Conservation (phyloP, 30 jellyfish, hydroid and myxozoan genomes). For the Aurelia aurita complex sp. Pacific region DNA sequence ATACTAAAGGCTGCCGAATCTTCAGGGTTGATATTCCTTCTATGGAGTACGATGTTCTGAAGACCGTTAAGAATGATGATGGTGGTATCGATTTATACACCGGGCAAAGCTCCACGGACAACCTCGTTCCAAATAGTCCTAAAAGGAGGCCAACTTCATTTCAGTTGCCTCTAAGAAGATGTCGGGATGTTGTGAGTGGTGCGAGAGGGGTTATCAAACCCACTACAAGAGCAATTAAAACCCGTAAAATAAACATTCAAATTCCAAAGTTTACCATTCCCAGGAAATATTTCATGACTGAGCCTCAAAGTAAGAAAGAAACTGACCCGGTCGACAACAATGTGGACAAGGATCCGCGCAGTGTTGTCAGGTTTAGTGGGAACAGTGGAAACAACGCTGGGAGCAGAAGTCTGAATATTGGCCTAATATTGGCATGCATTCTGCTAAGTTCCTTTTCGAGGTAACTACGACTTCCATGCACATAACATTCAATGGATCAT, state of each 20-base stretch:
- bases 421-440: too few relatives aligned
- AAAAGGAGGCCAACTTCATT: constrained; percentile 73
- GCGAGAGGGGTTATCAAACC: constrained; percentile 3
- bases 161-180: constrained; percentile 66
- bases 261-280: constrained; percentile 54
- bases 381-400: too few relatives aligned
- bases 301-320: not conserved
- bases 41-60: constrained; percentile 63
- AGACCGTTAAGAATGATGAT: constrained; percentile 32
- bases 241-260: constrained; percentile 40
- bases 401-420: too few relatives aligned
- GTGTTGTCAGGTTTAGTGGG: too few relatives aligned
- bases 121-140: constrained; percentile 29
- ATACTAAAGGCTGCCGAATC: constrained; percentile 76
- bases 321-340: not conserved
- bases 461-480: too few relatives aligned
- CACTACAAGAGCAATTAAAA: constrained; percentile 31
- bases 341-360: not conserved
- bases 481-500: too few relatives aligned
- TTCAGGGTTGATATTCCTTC: constrained; percentile 81
- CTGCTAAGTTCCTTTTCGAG: too few relatives aligned
- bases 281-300: constrained; percentile 26
- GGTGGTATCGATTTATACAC: constrained; percentile 62
- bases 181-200: constrained; percentile 64
- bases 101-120: constrained; percentile 73